Base-by-base conservation (phyloP, 2,888 invertebrate genomes). In the Sinohyriopsis cumingii region DNA sequence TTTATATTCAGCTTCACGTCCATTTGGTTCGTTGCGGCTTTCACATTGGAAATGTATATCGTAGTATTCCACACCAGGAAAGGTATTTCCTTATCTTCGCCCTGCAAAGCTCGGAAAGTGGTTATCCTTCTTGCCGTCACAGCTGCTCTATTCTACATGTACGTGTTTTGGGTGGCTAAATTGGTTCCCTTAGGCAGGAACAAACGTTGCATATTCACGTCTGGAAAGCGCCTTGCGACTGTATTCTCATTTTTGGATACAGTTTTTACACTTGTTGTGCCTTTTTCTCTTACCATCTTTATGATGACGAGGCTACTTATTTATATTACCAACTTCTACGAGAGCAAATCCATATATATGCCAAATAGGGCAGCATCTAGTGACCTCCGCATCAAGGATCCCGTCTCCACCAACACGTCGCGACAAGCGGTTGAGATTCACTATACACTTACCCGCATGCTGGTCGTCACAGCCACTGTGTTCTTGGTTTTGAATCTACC, bases 381-480 rank as follows among this genome's bases (percentile, higher is more conserved):
- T 56, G 74, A 68, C 9, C 68, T 65, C 22, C 54, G 61, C 25
- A 65, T 59, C 53, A 72, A 25, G 1, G 60, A 54, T 1, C 61
- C 65, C 0, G 76, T 76, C 9, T 68, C 25, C 15, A 64, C 55
- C 5, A 33, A 63, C 9, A 62, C 72, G 15, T 59, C 67, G 15
- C 64, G 75, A 28, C 79, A 81, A 54, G 77, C 71, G 1, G 72
- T 55, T 24, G 70, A 75, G 22, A 80, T 84, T 18, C 86, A 87
- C 63, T 69, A 77, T 12, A 85, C 87, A 69, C 85, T 95, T 75
- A 96, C 95, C 56, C 93, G 94, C 86, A 95, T 95, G 95, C 91
- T 96, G 69, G 92, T 96, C 45, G 91, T 95, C 67, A 95, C 96
- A 0, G 95, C 95, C 3, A 93, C 94, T 0, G 94, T 94, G 0